Evolutionary conservation across 2,888 invertebrate species (phyloP), one percentile per base, ranked within the genome.

Genomic region (Bugulina stolonifera): DNA sequence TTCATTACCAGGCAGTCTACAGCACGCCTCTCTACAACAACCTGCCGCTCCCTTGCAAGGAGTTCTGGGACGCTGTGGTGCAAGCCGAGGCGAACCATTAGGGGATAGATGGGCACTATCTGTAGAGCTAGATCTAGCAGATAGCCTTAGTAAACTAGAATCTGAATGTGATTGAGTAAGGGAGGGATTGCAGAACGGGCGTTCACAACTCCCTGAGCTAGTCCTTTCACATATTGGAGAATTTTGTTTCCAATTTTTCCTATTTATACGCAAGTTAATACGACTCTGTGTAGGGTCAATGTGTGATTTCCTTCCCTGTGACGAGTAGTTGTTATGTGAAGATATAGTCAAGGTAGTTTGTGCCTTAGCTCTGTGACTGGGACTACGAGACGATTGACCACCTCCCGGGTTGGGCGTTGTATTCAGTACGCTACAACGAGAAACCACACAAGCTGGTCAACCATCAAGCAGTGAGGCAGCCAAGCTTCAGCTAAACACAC

Each of bases 201-300:
- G 25, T n/a, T 64, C 64, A 64, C 64, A 64, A 10, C 32, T 32
- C 18, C 64, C 34, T 10, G 64, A 64, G 32, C 32, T n/a, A 29
- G 3, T 64, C 5, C 64, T 22, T 32, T 64, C 64, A 64, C 64
- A 64, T 29, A 64, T 27, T 10, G 64, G 64, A 32, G 64, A 64
- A 5, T 27, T 27, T 27, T 22, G 10, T n/a, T 27, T 27, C 2
- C 64, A 3, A 32, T 14, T 25, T 10, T n/a, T 22, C 32, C 32
- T 64, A 25, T 22, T 2, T 27, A 29, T 27, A 14, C 64, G 64
- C 32, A 64, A 32, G 5, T 32, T 64, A 32, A 64, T 64, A 34
- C 3, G 64, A 32, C 64, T 64, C n/a, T 64, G 64, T 64, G 64
- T 64, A 64, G 64, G 29, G 27, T 64, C 64, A 10, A 64, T 64